Percentiles rank a stretch among this genome's conserved stretches.
These are phyloP conservation scores for Spinibarbus caldwelli DNA, from an alignment of 2,797 vertebrate species.

Conservation along the genomic window DNA sequence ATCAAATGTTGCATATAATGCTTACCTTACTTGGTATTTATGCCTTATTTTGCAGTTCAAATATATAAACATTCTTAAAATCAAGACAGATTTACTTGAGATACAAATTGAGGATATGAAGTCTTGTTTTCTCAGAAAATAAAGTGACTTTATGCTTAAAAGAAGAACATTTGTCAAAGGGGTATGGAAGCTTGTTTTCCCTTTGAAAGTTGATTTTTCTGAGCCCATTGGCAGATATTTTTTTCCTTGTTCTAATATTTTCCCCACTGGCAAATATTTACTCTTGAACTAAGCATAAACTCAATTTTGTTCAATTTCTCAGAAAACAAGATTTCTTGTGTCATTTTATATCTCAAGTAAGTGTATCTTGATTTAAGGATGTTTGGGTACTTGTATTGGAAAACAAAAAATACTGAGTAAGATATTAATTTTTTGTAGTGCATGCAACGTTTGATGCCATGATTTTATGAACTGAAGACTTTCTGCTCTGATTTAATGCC, in stretches of 20 bases:
- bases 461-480: background rate
- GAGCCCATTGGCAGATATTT: background rate
- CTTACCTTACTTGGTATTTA: background rate
- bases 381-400: no score
- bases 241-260: background rate
- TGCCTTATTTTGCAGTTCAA: background rate
- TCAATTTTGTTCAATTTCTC: background rate
- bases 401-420: no score
- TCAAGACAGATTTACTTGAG: background rate
- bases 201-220: background rate
- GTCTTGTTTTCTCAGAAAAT: background rate
- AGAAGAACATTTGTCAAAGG: no score
- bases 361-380: no score
- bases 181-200: background rate
- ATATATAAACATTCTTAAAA: background rate
- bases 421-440: background rate
- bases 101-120: background rate
- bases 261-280: background rate
- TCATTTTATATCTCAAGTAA: no score
- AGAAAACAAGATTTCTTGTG: background rate
- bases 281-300: background rate
- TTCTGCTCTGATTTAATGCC: background rate
- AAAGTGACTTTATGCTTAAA: background rate
- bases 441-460: background rate
- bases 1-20: background rate